Evolutionary conservation across 2,797 vertebrate species (phyloP).

Genomic region (Myotis vivesi): DNA sequence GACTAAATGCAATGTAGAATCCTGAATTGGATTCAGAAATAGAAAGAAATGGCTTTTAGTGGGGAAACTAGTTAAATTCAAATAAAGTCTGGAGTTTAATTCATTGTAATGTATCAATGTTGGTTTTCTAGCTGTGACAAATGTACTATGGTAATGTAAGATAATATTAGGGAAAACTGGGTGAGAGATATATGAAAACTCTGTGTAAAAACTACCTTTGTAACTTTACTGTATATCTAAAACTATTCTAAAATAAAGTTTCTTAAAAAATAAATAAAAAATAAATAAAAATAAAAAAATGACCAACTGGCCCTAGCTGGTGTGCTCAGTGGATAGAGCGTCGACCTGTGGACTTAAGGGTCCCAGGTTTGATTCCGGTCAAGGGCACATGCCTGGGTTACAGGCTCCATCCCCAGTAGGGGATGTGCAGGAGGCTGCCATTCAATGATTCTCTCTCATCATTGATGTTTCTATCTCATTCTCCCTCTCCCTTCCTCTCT

Average conservation of each 20-base stretch:
- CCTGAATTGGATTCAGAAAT: background rate
- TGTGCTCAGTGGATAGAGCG: background rate
- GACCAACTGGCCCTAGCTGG: background rate
- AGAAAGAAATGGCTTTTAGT: background rate
- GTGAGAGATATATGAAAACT: background rate
- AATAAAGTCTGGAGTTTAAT: background rate
- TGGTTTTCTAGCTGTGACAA: background rate
- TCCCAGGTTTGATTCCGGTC: background rate
- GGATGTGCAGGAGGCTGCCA: too few relatives aligned
- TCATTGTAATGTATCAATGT: background rate
- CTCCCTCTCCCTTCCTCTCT: background rate
- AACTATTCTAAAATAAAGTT: background rate
- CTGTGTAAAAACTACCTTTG: background rate
- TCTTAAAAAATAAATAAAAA: background rate
- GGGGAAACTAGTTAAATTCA: background rate
- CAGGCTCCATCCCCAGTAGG: too few relatives aligned
- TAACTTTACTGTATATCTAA: background rate
- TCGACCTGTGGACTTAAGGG: background rate
- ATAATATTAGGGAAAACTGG: background rate
- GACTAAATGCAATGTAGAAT: background rate
- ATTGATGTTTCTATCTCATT: background rate
- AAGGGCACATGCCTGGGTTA: background rate
- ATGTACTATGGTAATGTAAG: background rate
- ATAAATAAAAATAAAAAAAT: too few relatives aligned
- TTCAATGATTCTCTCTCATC: too few relatives aligned